Evolutionary conservation across 1,140 invertebrate genomes (phyloP), one percentile per base, ranked within the genome.

Genomic region (Drosophila sechellia): DNA sequence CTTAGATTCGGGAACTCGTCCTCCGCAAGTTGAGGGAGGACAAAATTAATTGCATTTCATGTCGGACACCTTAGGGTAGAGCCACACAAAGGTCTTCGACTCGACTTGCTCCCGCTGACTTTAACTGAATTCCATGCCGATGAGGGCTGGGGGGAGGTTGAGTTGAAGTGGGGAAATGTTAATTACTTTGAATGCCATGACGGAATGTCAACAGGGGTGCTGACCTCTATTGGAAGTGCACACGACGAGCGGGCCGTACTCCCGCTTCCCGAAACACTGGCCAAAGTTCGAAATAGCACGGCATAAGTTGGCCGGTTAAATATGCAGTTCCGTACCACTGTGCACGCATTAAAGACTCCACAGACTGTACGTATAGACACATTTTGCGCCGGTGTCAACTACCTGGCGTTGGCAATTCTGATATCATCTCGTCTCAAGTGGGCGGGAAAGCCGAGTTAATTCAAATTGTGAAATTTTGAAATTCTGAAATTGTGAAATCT

Each of bases 121-220:
- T 37, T 12, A 52, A 68, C 46, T 45, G 58, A 61, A 34, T 56
- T 34, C 25, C 59, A 20, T 66, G 8, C 15, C 5, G 63, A 37
- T 13, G 35, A 40, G 11, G 35, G 1, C 17, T 17, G 17, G 35
- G 5, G 13, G 11, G 58, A 17, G 17, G 20, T 3, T 22, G 20
- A 13, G 39, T 8, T 43, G 52, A 35, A 17, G 22, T 45, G 37
- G 34, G 27, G 42, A 68, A 81, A 80, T 81, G 78, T 80, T 81
- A 81, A 81, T 81, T 81, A 81, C 77, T 76, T 80, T 76, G 76
- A 81, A 81, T 80, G 65, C 78, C 65, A 65, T 80, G 77, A 81
- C 57, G 78, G 63, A 76, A 72, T 75, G 78, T 80, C 78, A 80
- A 80, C 59, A 76, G 64, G 53, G 50, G 72, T 50, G 43, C 55